These are phyloP conservation scores for Zosterops borbonicus DNA, from an alignment of 2,113 vertebrate species.

Conservation along the genomic window DNA sequence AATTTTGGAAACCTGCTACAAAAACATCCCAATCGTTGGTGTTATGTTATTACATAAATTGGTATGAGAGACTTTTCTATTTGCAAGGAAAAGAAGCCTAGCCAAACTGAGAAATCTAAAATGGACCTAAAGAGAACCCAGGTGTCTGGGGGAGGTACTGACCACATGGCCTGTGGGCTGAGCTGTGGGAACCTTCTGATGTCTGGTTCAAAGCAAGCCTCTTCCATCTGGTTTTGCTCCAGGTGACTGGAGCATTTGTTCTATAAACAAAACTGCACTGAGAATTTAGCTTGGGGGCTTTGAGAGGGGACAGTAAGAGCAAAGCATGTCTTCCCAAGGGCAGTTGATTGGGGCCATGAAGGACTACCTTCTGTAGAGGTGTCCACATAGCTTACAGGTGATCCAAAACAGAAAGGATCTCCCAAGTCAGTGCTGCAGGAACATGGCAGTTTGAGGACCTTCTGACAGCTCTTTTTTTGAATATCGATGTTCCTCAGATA, in stretches of 20 bases:
- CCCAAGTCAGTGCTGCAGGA: not conserved
- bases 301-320: not conserved
- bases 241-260: not conserved
- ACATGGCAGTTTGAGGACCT: not conserved
- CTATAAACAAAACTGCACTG: not conserved
- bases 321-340: not conserved
- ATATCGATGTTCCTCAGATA: not conserved
- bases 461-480: not conserved
- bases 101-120: not conserved
- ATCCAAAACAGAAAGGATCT: not conserved
- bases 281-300: not conserved
- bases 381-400: not conserved
- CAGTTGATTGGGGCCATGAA: not conserved
- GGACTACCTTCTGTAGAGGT: not conserved
- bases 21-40: rapidly evolving
- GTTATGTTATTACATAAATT: not conserved
- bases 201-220: not conserved
- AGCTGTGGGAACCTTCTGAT: not conserved
- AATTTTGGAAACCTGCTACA: not conserved
- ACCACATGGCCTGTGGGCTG: not conserved
- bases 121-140: not conserved
- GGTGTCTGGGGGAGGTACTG: not conserved
- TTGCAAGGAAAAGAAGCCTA: not conserved
- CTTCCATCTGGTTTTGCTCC: not conserved
- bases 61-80: not conserved